Percentiles rank a stretch among this genome's conserved stretches.
These are phyloP conservation scores for Xiphias gladius DNA, from an alignment of 2,113 vertebrate species.

Conservation along the genomic window DNA sequence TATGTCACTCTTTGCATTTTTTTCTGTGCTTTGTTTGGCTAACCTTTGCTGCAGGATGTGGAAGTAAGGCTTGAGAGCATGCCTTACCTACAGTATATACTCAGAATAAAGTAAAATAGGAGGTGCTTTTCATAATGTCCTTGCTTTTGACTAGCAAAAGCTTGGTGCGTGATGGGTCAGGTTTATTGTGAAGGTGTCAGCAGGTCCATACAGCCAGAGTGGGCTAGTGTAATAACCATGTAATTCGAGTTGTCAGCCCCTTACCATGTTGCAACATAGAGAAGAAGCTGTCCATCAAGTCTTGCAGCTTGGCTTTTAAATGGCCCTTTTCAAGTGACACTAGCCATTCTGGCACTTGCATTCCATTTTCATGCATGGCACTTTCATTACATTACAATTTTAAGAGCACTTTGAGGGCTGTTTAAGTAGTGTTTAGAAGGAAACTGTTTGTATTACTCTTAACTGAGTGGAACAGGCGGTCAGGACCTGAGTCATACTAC, in stretches of 20 bases:
- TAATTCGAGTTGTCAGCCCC: constrained; percentile 79
- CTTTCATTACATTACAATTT: constrained; percentile 74
- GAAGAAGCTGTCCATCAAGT: constrained; percentile 66
- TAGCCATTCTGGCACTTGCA: constrained; percentile 49
- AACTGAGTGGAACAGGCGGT: constrained; percentile 71
- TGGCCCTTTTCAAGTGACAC: constrained; percentile 56
- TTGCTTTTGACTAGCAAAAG: constrained; percentile 42
- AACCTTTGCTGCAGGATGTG: constrained; percentile 10
- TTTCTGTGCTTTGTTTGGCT: constrained; percentile 1
- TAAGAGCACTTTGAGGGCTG: constrained; percentile 68
- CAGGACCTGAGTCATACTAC: constrained; percentile 55
- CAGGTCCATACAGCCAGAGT: constrained; percentile 48
- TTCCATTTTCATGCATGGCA: constrained; percentile 69
- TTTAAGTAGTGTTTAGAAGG: constrained; percentile 74
- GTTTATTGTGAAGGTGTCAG: constrained; percentile 76
- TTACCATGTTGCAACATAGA: constrained; percentile 63
- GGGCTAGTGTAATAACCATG: constrained; percentile 66
- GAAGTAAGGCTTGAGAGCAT: background rate
- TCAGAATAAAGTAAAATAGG: constrained; percentile 33
- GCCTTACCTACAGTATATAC: constrained; percentile 27
- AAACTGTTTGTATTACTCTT: constrained; percentile 61
- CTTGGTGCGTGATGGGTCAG: constrained; percentile 63
- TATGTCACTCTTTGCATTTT: background rate
- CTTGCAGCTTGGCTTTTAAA: constrained; percentile 46
- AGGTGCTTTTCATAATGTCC: constrained; percentile 56